A percentile compares a stretch with the other conserved stretches of the same genome.
Conservation (phyloP, 35 echinoderm and acorn worm species). For the Holothuria glaberrima region DNA sequence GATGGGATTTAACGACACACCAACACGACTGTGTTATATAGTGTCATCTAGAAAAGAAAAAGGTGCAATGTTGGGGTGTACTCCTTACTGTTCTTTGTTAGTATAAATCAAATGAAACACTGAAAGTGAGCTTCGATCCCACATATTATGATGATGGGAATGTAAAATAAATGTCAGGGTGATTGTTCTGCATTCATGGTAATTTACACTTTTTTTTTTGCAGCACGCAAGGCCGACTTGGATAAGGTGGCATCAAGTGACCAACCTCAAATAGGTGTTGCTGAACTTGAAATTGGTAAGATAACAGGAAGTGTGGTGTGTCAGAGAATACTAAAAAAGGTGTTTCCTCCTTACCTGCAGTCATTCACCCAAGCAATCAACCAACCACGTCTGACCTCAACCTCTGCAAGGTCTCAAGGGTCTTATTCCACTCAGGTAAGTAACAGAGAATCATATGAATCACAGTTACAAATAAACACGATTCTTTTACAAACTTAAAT, state of each 20-base stretch:
- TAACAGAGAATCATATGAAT: background rate
- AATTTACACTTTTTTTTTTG: background rate
- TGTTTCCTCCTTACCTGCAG: background rate
- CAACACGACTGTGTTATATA: no score
- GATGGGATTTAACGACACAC: no score
- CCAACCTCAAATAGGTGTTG: background rate
- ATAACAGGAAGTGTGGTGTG: background rate
- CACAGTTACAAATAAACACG: background rate
- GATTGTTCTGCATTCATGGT: no score
- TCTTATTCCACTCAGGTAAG: background rate
- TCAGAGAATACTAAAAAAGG: background rate
- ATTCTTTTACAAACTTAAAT: background rate
- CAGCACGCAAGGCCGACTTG: background rate
- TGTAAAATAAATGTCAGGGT: no score
- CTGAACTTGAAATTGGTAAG: conserved; percentile 2
- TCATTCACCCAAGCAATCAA: background rate
- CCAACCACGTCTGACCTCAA: background rate
- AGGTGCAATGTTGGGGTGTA: no score
- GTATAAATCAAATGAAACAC: no score
- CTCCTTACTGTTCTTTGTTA: no score
- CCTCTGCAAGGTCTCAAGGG: background rate
- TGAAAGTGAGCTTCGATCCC: no score
- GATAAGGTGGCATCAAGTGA: background rate
- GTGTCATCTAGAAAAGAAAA: no score
- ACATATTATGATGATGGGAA: no score